Conservation (phyloP, 2,797 vertebrate genomes). For the Enteromius thamalakanensis region DNA sequence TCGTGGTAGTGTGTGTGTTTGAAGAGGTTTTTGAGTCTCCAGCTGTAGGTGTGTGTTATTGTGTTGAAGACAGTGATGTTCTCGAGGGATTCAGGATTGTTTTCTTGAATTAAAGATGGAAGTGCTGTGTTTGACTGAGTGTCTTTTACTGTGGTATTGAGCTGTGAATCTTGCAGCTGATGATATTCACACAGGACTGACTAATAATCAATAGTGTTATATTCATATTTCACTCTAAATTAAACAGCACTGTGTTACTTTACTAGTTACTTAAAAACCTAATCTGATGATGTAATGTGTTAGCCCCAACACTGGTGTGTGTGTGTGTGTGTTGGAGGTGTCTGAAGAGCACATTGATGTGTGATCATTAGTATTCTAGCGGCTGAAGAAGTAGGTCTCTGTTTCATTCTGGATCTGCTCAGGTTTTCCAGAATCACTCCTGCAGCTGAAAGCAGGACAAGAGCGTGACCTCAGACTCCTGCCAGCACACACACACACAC, state of each 20-base stretch:
- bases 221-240: too few species aligned
- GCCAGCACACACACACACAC: background rate
- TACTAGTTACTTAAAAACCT: too few species aligned
- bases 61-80: background rate
- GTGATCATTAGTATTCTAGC: constrained; percentile 22
- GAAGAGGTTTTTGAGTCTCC: background rate
- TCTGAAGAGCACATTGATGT: constrained; percentile 4
- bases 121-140: constrained; percentile 40
- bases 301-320: too few species aligned
- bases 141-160: background rate
- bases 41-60: background rate
- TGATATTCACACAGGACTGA: background rate
- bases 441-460: background rate
- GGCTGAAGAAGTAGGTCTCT: background rate
- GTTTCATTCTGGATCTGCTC: background rate
- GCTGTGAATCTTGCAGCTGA: background rate
- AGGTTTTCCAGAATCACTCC: constrained; percentile 35
- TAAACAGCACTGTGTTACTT: too few species aligned
- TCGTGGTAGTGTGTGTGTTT: background rate
- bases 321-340: background rate
- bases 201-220: background rate
- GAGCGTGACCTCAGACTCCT: background rate
- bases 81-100: background rate
- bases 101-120: constrained; percentile 40
- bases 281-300: too few species aligned